phyloP scores from a whole-genome alignment of 2,113 vertebrate species.

The Macquaria ambigua region DNA sequence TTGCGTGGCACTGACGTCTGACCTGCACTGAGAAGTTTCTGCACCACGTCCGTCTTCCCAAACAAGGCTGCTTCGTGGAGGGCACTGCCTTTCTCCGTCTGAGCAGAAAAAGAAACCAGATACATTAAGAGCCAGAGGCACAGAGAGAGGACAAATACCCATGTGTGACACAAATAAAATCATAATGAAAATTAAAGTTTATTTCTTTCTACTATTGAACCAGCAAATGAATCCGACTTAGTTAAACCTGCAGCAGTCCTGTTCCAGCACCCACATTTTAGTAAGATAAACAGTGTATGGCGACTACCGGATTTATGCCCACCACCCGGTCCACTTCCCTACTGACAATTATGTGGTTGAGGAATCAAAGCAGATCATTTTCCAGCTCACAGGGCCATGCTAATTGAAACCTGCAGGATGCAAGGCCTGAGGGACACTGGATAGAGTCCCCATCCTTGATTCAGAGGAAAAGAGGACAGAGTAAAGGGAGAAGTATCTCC shows the following conservation, averaged over 20 bases:
- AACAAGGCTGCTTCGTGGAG: constrained; percentile 98
- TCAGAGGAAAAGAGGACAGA: constrained; percentile 40
- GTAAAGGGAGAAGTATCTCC: constrained; percentile 24
- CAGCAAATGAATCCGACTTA: neutral
- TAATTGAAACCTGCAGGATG: constrained; percentile 76
- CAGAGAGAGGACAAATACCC: neutral
- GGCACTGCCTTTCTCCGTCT: constrained; percentile 99
- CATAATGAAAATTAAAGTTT: neutral
- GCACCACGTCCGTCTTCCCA: constrained; percentile 97
- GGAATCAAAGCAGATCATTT: constrained; percentile 70
- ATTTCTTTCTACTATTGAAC: neutral
- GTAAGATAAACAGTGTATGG: constrained; percentile 8
- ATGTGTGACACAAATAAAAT: neutral
- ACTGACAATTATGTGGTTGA: constrained; percentile 60
- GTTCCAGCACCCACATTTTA: constrained; percentile 17
- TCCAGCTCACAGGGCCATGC: constrained; percentile 65
- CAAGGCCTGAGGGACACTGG: constrained; percentile 49
- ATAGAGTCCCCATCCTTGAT: constrained; percentile 25
- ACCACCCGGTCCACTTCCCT: constrained; percentile 22
- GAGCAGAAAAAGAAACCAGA: constrained; percentile 48
- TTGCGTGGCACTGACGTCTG: constrained; percentile 1
- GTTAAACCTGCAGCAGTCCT: constrained; percentile 3
- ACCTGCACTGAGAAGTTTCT: constrained; percentile 96
- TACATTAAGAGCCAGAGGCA: neutral
- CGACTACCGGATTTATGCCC: constrained; percentile 13